Conservation (phyloP, 1,140 invertebrate genomes). For the Oscheius sp. region DNA sequence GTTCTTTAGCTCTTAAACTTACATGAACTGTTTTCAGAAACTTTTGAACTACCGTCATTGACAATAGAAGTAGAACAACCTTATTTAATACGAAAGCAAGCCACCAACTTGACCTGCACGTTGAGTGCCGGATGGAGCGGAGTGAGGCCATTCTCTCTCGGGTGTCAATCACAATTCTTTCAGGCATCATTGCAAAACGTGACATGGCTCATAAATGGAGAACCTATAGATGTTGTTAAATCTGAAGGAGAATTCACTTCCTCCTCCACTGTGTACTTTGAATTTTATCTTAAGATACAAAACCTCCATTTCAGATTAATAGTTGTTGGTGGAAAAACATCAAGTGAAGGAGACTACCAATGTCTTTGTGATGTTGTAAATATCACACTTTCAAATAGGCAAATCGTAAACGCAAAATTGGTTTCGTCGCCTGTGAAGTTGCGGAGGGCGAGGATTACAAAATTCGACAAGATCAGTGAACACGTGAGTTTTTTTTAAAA, state of each 20-base stretch:
- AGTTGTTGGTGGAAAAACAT: not conserved
- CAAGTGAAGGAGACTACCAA: constrained; percentile 33
- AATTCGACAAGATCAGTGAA: constrained; percentile 29
- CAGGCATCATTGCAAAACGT: not conserved
- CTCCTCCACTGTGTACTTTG: not conserved
- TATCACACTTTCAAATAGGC: constrained; percentile 18
- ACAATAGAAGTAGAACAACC: constrained; percentile 11
- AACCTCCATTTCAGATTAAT: constrained; percentile 13
- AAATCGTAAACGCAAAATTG: constrained; percentile 6
- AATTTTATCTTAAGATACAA: not conserved
- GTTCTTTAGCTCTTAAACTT: constrained; percentile 2
- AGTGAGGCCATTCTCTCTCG: not conserved
- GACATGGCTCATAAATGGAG: constrained; percentile 11
- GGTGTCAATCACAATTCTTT: not conserved
- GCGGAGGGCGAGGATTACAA: constrained; percentile 29
- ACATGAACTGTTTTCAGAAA: constrained; percentile 16
- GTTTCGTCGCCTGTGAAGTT: constrained; percentile 30
- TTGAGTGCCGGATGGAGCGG: constrained; percentile 17
- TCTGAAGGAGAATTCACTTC: constrained; percentile 9
- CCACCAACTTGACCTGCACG: constrained; percentile 22
- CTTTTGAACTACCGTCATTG: constrained; percentile 30
- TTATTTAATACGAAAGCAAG: constrained; percentile 6
- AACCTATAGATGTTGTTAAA: not conserved
- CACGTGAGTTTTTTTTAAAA: constrained; percentile 25
- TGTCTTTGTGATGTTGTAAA: constrained; percentile 9